These are phyloP conservation scores for Steinernema khuongi DNA, from an alignment of 1,140 invertebrate genomes.

Conservation along the genomic window DNA sequence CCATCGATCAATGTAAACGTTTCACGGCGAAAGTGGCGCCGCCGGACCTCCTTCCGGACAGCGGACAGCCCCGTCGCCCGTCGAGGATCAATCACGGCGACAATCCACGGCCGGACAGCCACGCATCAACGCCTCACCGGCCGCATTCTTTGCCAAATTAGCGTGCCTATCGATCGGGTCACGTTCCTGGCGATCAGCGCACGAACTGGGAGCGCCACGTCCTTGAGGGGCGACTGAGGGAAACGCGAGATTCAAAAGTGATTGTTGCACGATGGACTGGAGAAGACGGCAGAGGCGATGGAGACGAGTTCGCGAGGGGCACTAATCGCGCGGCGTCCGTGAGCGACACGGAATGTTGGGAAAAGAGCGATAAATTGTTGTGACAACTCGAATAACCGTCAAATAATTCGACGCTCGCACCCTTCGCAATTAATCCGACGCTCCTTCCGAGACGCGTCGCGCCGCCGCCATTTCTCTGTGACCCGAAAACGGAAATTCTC, in stretches of 20 bases:
- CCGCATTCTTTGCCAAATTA: background rate
- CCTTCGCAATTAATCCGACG: conserved; percentile 14
- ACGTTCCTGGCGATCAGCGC: background rate
- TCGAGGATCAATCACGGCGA: conserved; percentile 2
- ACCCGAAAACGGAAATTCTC: background rate
- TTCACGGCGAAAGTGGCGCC: background rate
- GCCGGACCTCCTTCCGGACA: background rate
- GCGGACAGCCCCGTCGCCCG: background rate
- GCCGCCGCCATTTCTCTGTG: background rate
- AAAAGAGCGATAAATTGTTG: conserved; percentile 17
- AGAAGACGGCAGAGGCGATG: background rate
- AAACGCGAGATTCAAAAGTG: background rate
- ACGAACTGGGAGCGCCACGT: background rate
- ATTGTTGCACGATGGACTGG: background rate
- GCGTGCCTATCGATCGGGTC: background rate
- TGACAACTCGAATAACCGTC: conserved; percentile 14
- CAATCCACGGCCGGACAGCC: background rate
- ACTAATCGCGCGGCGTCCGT: background rate
- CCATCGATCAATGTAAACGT: conserved; percentile 15
- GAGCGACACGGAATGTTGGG: conserved; percentile 16
- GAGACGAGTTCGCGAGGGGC: background rate
- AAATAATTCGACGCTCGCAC: conserved; percentile 15
- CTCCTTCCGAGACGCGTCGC: background rate
- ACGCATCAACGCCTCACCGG: background rate
- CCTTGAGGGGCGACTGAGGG: background rate